Conservation (phyloP, 2,113 vertebrate species). For the Axis porcinus region DNA sequence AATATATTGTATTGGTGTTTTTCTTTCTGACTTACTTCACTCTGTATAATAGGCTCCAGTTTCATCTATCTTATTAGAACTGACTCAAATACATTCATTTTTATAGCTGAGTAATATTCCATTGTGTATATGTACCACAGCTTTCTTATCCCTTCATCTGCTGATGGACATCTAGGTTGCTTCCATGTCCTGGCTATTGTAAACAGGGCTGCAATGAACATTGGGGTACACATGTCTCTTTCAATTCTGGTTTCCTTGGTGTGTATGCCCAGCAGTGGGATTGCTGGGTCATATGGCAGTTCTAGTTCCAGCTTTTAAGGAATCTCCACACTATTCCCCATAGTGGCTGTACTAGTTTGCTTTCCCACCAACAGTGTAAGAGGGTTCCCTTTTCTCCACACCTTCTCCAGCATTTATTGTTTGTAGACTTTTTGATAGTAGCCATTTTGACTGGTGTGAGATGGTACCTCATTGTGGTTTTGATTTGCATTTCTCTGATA, state of each 20-base stretch:
- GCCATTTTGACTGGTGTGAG: rapidly evolving
- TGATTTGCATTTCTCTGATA: neutral
- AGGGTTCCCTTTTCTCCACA: neutral
- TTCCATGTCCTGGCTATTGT: neutral
- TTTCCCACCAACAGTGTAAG: neutral
- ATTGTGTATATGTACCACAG: neutral
- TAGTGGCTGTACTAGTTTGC: neutral
- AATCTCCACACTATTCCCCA: neutral
- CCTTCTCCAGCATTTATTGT: neutral
- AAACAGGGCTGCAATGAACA: neutral
- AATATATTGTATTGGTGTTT: neutral
- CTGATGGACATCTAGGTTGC: neutral
- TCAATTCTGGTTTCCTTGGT: neutral
- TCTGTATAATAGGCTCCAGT: neutral
- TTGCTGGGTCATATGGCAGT: neutral
- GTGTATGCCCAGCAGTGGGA: neutral
- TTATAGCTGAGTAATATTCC: neutral
- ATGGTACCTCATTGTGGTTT: neutral
- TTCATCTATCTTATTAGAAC: neutral
- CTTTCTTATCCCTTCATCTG: neutral
- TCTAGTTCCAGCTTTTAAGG: neutral
- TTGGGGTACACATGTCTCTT: rapidly evolving
- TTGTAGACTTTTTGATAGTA: neutral
- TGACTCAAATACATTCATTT: neutral
- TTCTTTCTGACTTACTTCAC: neutral